A percentile compares a stretch with the other conserved stretches of the same genome.
Conservation (phyloP, 1,140 invertebrate genomes). For the Atta texana region DNA sequence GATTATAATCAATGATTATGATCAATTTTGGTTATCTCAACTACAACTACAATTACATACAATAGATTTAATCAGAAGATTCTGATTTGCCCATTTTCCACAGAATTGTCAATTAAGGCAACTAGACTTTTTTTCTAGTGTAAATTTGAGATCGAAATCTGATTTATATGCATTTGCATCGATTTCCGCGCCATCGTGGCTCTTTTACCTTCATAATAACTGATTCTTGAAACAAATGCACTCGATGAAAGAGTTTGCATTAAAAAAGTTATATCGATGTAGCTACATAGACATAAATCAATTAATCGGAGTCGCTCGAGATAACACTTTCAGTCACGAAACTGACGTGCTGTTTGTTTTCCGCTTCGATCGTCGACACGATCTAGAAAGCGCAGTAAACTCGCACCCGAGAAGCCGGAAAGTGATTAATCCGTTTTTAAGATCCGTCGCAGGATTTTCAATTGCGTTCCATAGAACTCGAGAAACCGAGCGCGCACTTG, state of each 20-base stretch:
- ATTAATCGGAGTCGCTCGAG: conserved; percentile 43
- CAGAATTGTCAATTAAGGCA: no score
- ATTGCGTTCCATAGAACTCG: conserved; percentile 1
- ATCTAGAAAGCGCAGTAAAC: conserved; percentile 56
- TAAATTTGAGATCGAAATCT: not conserved
- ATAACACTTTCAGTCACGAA: conserved; percentile 54
- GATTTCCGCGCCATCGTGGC: not conserved
- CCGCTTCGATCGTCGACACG: conserved; percentile 39
- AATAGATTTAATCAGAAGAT: no score
- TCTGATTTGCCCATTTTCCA: no score
- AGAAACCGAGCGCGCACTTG: not conserved
- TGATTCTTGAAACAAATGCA: not conserved
- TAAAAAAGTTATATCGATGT: not conserved
- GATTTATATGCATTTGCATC: not conserved
- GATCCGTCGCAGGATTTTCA: conserved; percentile 23
- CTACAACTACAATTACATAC: no score
- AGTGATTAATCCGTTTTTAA: conserved; percentile 43
- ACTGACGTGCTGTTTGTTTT: conserved; percentile 44
- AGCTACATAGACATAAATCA: not conserved
- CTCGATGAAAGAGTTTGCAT: not conserved
- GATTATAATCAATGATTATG: no score
- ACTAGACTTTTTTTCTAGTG: no score
- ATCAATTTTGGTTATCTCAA: no score
- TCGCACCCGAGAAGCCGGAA: not conserved
- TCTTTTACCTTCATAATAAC: not conserved